Evolutionary conservation across 30 jellyfish, hydroid and myxozoan genomes (phyloP).

Genomic region (Pseudorhiza aurosa): DNA sequence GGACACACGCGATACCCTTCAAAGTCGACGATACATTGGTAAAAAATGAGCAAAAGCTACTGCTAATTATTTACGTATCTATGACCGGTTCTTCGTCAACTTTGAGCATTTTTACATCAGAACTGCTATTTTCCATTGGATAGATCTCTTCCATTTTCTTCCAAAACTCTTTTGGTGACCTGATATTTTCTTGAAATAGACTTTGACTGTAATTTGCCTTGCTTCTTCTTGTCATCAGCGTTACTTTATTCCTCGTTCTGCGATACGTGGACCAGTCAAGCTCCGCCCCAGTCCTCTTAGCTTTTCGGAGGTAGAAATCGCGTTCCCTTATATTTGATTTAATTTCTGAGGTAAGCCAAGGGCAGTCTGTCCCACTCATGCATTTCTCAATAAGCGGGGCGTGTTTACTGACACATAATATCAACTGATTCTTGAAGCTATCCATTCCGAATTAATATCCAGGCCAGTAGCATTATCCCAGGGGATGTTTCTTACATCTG

Average conservation of each 20-base stretch:
- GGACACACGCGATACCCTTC: background rate
- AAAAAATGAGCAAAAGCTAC: conserved; percentile 41
- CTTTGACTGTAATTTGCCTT: conserved; percentile 28
- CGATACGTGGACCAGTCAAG: conserved; percentile 54
- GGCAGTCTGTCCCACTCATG: conserved; percentile 38
- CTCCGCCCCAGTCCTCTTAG: conserved; percentile 35
- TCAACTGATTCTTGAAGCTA: conserved; percentile 15
- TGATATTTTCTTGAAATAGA: conserved; percentile 18
- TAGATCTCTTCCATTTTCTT: conserved; percentile 15
- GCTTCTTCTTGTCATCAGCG: conserved; percentile 26
- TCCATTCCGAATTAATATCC: conserved; percentile 37
- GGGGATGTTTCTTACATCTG: conserved; percentile 24
- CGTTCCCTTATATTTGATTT: conserved; percentile 40
- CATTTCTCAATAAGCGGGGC: conserved; percentile 29
- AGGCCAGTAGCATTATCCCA: conserved; percentile 18
- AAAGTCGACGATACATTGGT: conserved; percentile 32
- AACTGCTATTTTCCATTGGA: conserved; percentile 34
- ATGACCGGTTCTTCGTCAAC: conserved; percentile 16
- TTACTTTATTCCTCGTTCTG: conserved; percentile 30
- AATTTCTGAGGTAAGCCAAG: conserved; percentile 27
- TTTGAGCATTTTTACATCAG: conserved; percentile 21
- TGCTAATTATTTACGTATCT: conserved; percentile 14
- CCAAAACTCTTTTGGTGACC: conserved; percentile 49
- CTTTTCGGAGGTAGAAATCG: conserved; percentile 28
- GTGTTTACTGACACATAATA: conserved; percentile 32